Evolutionary conservation across 2,797 vertebrate genomes (phyloP).

Genomic region (Enteromius argenteus): DNA sequence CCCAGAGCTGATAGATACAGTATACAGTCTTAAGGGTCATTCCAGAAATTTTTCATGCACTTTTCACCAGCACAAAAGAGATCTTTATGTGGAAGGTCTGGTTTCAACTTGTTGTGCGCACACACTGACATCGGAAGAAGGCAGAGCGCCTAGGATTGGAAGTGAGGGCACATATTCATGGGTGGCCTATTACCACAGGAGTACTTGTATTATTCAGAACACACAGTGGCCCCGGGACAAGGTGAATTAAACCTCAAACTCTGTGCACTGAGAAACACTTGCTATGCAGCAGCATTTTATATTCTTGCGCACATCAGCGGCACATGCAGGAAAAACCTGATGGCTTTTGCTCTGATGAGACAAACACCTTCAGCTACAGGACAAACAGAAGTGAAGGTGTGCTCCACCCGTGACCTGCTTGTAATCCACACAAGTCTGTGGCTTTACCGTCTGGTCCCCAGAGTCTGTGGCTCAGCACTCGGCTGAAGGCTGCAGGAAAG

Average conservation of each 20-base stretch:
- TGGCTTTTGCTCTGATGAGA: conserved; percentile 7
- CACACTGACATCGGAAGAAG: neutral
- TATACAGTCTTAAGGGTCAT: conserved; percentile 18
- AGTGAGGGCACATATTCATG: conserved; percentile 27
- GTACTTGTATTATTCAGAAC: conserved; percentile 11
- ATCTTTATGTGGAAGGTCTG: conserved; percentile 36
- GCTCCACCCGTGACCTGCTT: conserved; percentile 42
- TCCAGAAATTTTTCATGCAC: conserved; percentile 25
- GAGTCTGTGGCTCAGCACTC: neutral
- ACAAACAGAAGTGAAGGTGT: conserved; percentile 31
- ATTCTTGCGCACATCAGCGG: neutral
- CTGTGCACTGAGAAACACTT: neutral
- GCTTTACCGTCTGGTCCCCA: conserved; percentile 28
- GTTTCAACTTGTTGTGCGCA: conserved; percentile 13
- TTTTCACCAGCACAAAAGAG: conserved; percentile 30
- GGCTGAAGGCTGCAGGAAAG: neutral
- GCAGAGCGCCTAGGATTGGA: neutral
- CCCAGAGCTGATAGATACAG: neutral
- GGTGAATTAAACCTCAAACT: conserved; percentile 17
- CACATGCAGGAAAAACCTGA: neutral
- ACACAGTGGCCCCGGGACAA: conserved; percentile 1
- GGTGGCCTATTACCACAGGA: neutral
- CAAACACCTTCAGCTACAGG: conserved; percentile 13
- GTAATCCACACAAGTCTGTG: neutral
- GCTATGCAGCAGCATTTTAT: neutral